Base-by-base conservation (phyloP, 1,140 invertebrate genomes). In the Cecropterus lyciades region DNA sequence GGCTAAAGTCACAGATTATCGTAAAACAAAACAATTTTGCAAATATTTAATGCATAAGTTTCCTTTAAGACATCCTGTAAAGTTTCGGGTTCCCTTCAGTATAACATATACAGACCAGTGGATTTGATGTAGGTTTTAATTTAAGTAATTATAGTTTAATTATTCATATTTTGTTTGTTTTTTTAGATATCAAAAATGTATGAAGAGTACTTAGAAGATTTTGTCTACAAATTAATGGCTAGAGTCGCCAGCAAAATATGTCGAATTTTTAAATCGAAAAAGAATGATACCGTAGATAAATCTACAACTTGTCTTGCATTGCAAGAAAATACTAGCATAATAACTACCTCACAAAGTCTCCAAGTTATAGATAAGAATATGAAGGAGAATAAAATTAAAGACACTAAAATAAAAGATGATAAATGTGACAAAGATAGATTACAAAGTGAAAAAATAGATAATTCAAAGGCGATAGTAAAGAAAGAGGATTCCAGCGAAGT, bases 191-290 rank as follows among this genome's bases (percentile, higher is more conserved):
- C 95, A 2, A 95, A 94, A 91, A 94, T 96, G 87, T 96, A 95
- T 40, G 95, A 96, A 83, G 95, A 96, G 80, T 96, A 95, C 75
- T 79, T 96, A 11, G 95, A 96, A 87, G 94, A 95, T 79, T 93
- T 95, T 37, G 83, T 94, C 3, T 94, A 93, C 79, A 93, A 90
- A 69, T 80, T 94, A 67, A 84, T 94, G 63, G 91, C 92, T 13
- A 92, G 87, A 76, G 69, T 93, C 13, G 88, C 83, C 0, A 89
- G 87, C 48, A 69, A 84, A 84, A 78, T 87, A 53, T 79, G 88
- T 73, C 65, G 71, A 17, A 66, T 86, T 13, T 85, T 91, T 27
- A 83, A 77, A 69, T 70, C 67, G 5, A 81, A 80, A 53, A 71
- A 70, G 9, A 60, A 51, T 43, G 59, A 67, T 16, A 15, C 37